Conservation (phyloP, 2,797 vertebrate genomes). For the Argyrosomus regius region DNA sequence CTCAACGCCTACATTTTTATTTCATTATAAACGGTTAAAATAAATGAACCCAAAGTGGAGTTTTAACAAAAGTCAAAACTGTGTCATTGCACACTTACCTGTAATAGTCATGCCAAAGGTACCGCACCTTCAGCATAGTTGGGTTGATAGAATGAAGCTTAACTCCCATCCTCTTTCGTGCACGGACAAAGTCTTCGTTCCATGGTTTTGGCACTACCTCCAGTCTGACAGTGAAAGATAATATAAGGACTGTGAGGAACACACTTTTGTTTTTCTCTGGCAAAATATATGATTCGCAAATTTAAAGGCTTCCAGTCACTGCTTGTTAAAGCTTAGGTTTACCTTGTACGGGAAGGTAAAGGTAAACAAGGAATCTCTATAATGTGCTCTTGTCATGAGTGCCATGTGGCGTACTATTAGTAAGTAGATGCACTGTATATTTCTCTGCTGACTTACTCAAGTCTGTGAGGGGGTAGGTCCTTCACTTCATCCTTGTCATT, state of each 20-base stretch:
- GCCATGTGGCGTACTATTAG: not conserved
- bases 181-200: slow-evolving; percentile 86
- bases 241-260: not conserved
- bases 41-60: not conserved
- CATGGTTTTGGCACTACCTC: slow-evolving; percentile 89
- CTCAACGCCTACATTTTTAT: not conserved
- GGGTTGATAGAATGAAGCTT: slow-evolving; percentile 88
- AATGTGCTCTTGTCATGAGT: not conserved
- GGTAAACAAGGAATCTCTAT: not conserved
- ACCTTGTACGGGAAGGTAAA: not conserved
- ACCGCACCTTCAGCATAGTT: slow-evolving; percentile 84
- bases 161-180: slow-evolving; percentile 79
- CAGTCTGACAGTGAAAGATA: slow-evolving; percentile 79
- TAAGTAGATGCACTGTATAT: not conserved
- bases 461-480: slow-evolving; percentile 83
- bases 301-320: not conserved
- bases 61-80: not conserved
- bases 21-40: not conserved
- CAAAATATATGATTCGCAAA: slow-evolving; percentile 5
- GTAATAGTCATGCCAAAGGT: slow-evolving; percentile 88
- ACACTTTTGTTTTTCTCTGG: not conserved
- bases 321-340: not conserved
- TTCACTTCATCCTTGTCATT: slow-evolving; percentile 74
- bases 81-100: slow-evolving; percentile 81
- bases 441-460: slow-evolving; percentile 86